A percentile compares a stretch with the other conserved stretches of the same genome.
Evolutionary conservation across 1,140 invertebrate genomes (phyloP).

Genomic region (Thereuonema tuberculata): DNA sequence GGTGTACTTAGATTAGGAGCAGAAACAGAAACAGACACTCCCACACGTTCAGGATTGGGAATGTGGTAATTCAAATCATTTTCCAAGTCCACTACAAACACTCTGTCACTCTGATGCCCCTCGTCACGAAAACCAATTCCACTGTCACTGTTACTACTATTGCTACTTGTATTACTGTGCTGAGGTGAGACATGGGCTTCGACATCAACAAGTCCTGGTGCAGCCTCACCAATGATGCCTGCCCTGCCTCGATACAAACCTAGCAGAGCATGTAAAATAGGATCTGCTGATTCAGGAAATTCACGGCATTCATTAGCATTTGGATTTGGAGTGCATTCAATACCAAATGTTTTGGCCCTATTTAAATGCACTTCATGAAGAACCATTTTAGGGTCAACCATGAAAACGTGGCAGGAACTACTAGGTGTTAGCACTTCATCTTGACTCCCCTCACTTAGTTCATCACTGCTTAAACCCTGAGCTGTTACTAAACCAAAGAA

Average conservation of each 20-base stretch:
- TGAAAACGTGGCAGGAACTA: slow-evolving; percentile 90
- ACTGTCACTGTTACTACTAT: slow-evolving; percentile 83
- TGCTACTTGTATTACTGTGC: slow-evolving; percentile 46
- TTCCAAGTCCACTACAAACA: slow-evolving; percentile 63
- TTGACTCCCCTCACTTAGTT: slow-evolving; percentile 20
- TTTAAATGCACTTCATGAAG: slow-evolving; percentile 52
- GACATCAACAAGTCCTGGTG: slow-evolving; percentile 16
- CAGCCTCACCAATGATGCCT: slow-evolving; percentile 31
- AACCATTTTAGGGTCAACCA: slow-evolving; percentile 67
- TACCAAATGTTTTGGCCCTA: slow-evolving; percentile 59
- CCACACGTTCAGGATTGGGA: background rate
- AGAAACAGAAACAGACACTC: background rate
- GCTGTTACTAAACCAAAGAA: slow-evolving; percentile 86
- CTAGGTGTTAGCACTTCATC: slow-evolving; percentile 39
- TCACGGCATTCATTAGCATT: slow-evolving; percentile 46
- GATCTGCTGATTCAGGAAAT: slow-evolving; percentile 76
- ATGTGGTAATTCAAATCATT: background rate
- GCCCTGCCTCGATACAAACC: slow-evolving; percentile 27
- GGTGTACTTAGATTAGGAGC: too few relatives aligned
- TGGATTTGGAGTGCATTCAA: slow-evolving; percentile 54
- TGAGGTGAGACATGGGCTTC: slow-evolving; percentile 45
- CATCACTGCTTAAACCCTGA: slow-evolving; percentile 32
- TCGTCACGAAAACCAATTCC: slow-evolving; percentile 86
- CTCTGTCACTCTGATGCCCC: slow-evolving; percentile 46
- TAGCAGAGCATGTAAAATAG: slow-evolving; percentile 47